Base-by-base conservation (phyloP, 2,113 vertebrate genomes). In the Otis tarda region DNA sequence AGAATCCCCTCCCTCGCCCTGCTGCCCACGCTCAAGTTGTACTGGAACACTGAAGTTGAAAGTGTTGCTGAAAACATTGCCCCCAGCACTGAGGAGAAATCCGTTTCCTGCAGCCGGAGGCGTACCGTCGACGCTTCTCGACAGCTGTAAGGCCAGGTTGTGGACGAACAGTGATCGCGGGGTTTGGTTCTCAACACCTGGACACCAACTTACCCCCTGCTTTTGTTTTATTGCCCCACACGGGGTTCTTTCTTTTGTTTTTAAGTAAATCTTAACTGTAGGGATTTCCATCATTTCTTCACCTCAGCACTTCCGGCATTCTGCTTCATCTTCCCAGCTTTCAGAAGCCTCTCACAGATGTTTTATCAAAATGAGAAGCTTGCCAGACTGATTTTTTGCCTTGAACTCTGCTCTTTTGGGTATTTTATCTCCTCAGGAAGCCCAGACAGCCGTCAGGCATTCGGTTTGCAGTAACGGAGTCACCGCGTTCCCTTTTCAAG, bases 161-260 rank as follows among this genome's bases (percentile, higher is more conserved):
- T 43, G 41, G 41, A 43, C 41, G 15, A 14, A 43, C 41, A 6
- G 41, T 43, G 41, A 43, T 15, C 15, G 6, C 13, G 41, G 41
- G 41, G 41, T 41, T 41, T 45, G 33, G 25, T 21, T 76, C 47
- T 39, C 41, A 22, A 21, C 23, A 24, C 39, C 19, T 20, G 12
- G 22, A 12, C 35, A 23, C 18, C 37, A 20, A 6, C 9, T 5
- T 7, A 4, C 8, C 25, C 24, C 14, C 71, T 4, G 33, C 50
- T 17, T 52, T 30, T 45, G 23, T 27, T 73, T 81, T 43, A 23
- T 3, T 12, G 43, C 3, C 2, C 35, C 30, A 30, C 6, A 3
- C 6, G 6, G 3, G 4, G 19, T 4, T 7, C 52, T 35, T 31
- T 3, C 3, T 18, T 31, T 16, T 39, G 7, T 2, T 71, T 47